Evolutionary conservation across 1,140 invertebrate genomes (phyloP), one percentile per base, ranked within the genome.

Genomic region (Drosophila pallidifrons): DNA sequence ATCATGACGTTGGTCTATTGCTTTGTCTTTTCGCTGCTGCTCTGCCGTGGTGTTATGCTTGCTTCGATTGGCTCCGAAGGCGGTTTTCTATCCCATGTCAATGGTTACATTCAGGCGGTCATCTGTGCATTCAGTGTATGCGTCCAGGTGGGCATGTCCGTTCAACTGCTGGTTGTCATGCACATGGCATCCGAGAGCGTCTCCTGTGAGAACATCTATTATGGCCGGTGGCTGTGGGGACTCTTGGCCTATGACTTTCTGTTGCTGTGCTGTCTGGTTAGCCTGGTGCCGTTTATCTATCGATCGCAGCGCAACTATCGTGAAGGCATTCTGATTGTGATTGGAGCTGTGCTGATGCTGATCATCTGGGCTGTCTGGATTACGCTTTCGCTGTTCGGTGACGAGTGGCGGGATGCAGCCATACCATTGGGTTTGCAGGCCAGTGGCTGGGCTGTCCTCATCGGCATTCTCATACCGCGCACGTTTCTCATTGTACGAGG

Each of bases 271-370:
- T 73, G 94, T 0, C 89, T 94, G 52, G 80, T 94, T 8, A 87
- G 94, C 16, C 81, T 95, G 41, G 93, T 93, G 32, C 94, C 95
- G 0, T 93, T 94, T 30, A 94, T 95, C 13, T 93, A 93, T 43
- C 93, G 94, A 10, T 95, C 94, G 5, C 94, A 94, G 57, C 93
- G 95, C n/a, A 95, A 95, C 75, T 95, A 95, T 81, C 93, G 93
- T 2, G 95, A 95, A 85, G 94, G 95, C 1, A 89, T 94, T 55
- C 58, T 94, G 0, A 91, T 93, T 13, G 86, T 92, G 25, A 82
- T 91, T 46, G 82, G 90, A 3, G 63, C 85, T 1, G 87, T 92
- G 11, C 68, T 93, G 4, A 90, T 92, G 6, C 70, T 93, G 15
- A 71, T 92, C 13, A 89, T 94, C 1, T 95, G 95, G 94, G 78